Evolutionary conservation across 2,888 invertebrate species (phyloP).

Genomic region (Patella depressa): DNA sequence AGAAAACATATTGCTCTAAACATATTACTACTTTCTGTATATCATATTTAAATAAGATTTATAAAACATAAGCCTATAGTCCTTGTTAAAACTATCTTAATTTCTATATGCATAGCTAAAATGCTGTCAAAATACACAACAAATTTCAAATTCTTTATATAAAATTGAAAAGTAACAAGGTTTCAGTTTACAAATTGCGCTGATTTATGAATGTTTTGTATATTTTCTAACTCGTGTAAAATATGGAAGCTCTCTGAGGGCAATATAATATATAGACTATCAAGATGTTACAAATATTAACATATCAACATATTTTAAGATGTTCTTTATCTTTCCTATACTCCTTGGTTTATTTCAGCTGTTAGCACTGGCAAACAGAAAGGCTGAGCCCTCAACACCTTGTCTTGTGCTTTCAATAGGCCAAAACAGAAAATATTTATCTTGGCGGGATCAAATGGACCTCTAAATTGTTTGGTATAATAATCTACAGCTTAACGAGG

Average conservation of each 20-base stretch:
- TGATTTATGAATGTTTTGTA: too few relatives aligned
- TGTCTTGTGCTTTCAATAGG: slow-evolving; percentile 5
- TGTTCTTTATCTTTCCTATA: background rate
- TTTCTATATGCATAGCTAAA: too few relatives aligned
- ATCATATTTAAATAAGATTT: too few relatives aligned
- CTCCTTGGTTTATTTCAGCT: slow-evolving; percentile 7
- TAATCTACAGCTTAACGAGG: background rate
- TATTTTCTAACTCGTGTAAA: too few relatives aligned
- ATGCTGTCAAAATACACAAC: too few relatives aligned
- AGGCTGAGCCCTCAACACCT: background rate
- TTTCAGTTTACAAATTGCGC: too few relatives aligned
- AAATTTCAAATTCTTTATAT: too few relatives aligned
- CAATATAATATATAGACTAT: background rate
- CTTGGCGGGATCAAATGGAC: slow-evolving; percentile 5
- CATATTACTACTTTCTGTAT: too few relatives aligned
- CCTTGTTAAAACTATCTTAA: too few relatives aligned
- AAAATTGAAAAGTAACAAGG: too few relatives aligned
- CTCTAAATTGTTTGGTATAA: slow-evolving; percentile 2
- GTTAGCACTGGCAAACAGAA: slow-evolving; percentile 2
- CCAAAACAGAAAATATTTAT: slow-evolving; percentile 11
- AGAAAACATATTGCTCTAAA: too few relatives aligned
- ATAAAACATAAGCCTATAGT: too few relatives aligned
- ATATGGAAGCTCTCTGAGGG: background rate
- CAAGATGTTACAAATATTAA: slow-evolving; percentile 10
- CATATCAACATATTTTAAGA: slow-evolving; percentile 7